These are phyloP conservation scores for Psix sp. DNA, from an alignment of 1,140 invertebrate species.

Conservation along the genomic window DNA sequence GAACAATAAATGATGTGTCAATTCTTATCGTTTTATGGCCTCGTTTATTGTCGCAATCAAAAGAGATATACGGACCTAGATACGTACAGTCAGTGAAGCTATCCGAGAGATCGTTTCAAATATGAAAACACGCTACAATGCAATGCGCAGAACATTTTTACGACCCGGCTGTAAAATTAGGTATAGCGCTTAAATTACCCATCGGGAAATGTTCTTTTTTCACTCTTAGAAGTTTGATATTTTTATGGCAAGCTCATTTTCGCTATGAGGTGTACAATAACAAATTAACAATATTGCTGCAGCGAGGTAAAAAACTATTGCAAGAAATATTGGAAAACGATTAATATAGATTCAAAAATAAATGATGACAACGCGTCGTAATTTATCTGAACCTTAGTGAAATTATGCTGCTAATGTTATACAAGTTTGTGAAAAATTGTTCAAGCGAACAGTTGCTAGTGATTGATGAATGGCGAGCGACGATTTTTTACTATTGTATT, in stretches of 20 bases:
- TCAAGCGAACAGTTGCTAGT: conserved; percentile 20
- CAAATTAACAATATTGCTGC: no score
- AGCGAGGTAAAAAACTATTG: no score
- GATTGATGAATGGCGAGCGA: conserved; percentile 39
- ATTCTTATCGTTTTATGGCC: conserved; percentile 55
- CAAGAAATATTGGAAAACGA: no score
- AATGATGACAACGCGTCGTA: no score
- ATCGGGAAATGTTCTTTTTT: no score
- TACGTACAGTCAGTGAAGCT: conserved; percentile 37
- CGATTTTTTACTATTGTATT: conserved; percentile 36
- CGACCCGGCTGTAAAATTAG: conserved; percentile 47
- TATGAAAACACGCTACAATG: conserved; percentile 46
- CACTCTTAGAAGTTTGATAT: conserved; percentile 15
- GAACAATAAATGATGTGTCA: conserved; percentile 55
- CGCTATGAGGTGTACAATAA: no score
- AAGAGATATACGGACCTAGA: conserved; percentile 52
- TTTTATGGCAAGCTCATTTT: no score
- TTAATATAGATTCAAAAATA: no score
- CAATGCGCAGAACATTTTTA: conserved; percentile 48
- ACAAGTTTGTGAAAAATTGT: conserved; percentile 29
- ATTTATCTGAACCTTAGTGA: no score
- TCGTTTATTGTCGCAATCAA: conserved; percentile 56
- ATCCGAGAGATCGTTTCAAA: conserved; percentile 35
- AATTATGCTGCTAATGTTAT: conserved; percentile 5
- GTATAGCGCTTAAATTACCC: no score